These are phyloP conservation scores for Polydrusus pterygomalis DNA, from an alignment of 2,888 invertebrate species.

Conservation along the genomic window DNA sequence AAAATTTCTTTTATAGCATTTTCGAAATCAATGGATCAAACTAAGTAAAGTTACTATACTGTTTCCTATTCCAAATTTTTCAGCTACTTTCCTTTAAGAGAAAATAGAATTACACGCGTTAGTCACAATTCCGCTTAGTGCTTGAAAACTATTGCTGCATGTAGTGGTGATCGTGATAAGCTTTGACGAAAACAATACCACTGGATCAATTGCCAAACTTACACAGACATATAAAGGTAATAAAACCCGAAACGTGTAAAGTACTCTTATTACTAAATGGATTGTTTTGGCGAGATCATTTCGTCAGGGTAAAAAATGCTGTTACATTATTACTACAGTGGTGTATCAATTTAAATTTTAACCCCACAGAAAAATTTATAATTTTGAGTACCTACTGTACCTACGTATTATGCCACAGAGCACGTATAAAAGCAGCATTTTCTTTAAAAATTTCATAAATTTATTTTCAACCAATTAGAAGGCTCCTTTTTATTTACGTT, in stretches of 20 bases:
- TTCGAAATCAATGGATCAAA: too few relatives aligned
- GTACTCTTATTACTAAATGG: conserved; percentile 49
- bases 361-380: background rate
- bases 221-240: conserved; percentile 33
- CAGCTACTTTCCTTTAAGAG: background rate
- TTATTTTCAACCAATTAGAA: too few relatives aligned
- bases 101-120: conserved; percentile 22
- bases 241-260: conserved; percentile 40
- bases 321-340: background rate
- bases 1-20: too few relatives aligned
- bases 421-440: too few relatives aligned
- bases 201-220: conserved; percentile 42
- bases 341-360: background rate
- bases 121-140: conserved; percentile 26
- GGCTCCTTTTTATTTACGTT: too few relatives aligned
- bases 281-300: conserved; percentile 60
- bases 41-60: too few relatives aligned
- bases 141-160: conserved; percentile 15
- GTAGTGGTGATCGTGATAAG: conserved; percentile 27
- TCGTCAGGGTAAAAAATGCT: conserved; percentile 57
- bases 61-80: too few relatives aligned
- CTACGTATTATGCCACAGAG: too few relatives aligned
- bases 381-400: too few relatives aligned
- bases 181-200: conserved; percentile 29
- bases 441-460: too few relatives aligned